These are phyloP conservation scores for Melikaiella ostensackeni DNA, from an alignment of 2,888 invertebrate genomes.

Conservation along the genomic window DNA sequence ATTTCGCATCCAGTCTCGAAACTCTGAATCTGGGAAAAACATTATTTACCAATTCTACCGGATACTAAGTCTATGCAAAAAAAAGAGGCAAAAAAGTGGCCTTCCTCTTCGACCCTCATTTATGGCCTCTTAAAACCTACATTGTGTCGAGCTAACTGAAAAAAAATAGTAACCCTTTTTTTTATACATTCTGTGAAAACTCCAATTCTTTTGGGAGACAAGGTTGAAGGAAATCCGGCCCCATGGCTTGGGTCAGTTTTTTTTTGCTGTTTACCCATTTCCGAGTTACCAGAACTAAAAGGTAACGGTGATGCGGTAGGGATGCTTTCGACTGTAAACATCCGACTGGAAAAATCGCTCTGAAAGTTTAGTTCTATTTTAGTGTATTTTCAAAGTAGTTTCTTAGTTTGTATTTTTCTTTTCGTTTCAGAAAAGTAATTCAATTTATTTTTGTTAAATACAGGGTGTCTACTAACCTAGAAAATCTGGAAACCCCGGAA, in stretches of 20 bases:
- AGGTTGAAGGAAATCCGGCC: constrained; percentile 32
- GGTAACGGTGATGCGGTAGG: constrained; percentile 26
- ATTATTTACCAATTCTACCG: constrained; percentile 17
- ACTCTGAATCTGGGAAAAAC: constrained; percentile 29
- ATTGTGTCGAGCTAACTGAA: constrained; percentile 10
- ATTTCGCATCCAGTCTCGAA: constrained; percentile 16
- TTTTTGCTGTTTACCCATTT: constrained; percentile 50
- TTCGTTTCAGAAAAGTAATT: background rate
- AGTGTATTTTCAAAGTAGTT: constrained; percentile 27
- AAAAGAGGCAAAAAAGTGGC: background rate
- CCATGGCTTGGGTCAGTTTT: constrained; percentile 38
- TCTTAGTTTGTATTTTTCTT: constrained; percentile 16
- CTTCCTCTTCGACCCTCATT: constrained; percentile 32
- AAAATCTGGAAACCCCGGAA: too few relatives aligned
- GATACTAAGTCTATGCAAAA: constrained; percentile 27
- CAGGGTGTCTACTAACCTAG: too few relatives aligned
- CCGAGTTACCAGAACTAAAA: constrained; percentile 42
- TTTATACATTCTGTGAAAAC: constrained; percentile 30
- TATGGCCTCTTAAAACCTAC: constrained; percentile 19
- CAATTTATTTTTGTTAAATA: too few relatives aligned
- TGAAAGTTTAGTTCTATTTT: constrained; percentile 24
- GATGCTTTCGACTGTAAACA: constrained; percentile 35
- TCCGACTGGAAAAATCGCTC: constrained; percentile 29
- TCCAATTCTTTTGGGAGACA: constrained; percentile 15
- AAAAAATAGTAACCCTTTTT: constrained; percentile 35